Evolutionary conservation across 2,797 vertebrate species (phyloP).

Genomic region (Muscicapa striata): DNA sequence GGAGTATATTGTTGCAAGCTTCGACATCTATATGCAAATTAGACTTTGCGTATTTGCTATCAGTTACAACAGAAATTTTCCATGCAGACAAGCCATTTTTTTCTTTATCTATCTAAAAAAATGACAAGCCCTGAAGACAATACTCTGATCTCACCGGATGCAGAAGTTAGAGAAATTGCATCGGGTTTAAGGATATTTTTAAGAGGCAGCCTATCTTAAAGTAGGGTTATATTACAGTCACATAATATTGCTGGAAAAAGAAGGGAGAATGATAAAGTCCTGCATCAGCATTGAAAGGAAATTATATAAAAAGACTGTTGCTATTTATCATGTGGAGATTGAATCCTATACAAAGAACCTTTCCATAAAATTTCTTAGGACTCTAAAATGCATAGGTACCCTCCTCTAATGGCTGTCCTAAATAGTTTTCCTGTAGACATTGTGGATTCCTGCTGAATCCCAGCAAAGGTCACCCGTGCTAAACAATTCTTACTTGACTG

Average conservation of each 20-base stretch:
- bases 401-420: neutral
- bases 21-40: slow-evolving; percentile 80
- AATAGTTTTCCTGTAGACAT: neutral
- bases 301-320: neutral
- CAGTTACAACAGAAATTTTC: slow-evolving; percentile 76
- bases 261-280: neutral
- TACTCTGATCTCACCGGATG: neutral
- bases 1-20: slow-evolving; percentile 73
- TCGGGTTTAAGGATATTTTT: neutral
- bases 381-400: neutral
- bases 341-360: neutral
- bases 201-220: neutral
- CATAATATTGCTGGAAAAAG: slow-evolving; percentile 28
- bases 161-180: neutral
- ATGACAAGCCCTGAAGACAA: slow-evolving; percentile 54
- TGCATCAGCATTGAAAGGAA: neutral
- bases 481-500: neutral
- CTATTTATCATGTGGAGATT: neutral
- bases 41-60: slow-evolving; percentile 70
- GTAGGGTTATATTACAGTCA: slow-evolving; percentile 21
- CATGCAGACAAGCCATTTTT: slow-evolving; percentile 52
- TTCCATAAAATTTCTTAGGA: neutral
- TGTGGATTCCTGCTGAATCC: neutral
- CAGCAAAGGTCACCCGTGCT: neutral
- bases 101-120: slow-evolving; percentile 22